Conservation (phyloP, 64 coral and sea anemone genomes). For the Pocillopora verrucosa region DNA sequence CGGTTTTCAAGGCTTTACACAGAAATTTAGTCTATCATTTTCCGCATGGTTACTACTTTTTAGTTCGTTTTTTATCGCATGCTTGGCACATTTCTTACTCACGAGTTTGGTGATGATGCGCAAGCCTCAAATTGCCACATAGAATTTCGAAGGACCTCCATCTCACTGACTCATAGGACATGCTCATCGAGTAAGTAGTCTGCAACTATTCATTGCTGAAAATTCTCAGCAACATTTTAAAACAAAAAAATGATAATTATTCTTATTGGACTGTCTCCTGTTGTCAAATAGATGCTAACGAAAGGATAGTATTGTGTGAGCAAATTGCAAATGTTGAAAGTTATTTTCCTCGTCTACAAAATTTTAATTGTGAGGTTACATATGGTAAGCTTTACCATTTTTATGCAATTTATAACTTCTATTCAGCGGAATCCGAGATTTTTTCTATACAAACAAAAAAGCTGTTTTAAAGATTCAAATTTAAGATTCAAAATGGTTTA, state of each 20-base stretch:
- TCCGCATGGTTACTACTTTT: slow-evolving; percentile 5
- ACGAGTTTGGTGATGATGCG: slow-evolving; percentile 16
- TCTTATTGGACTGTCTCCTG: not conserved
- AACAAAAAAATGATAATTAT: too few relatives aligned
- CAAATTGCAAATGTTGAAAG: too few relatives aligned
- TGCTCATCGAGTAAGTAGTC: slow-evolving; percentile 17
- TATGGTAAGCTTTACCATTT: too few relatives aligned
- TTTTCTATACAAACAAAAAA: too few relatives aligned
- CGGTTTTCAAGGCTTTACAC: not conserved
- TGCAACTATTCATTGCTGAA: not conserved
- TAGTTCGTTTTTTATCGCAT: slow-evolving; percentile 2
- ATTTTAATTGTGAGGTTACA: too few relatives aligned
- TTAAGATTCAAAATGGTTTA: too few relatives aligned
- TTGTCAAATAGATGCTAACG: too few relatives aligned
- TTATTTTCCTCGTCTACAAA: too few relatives aligned
- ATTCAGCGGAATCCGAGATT: too few relatives aligned
- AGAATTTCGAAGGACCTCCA: not conserved
- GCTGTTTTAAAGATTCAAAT: too few relatives aligned
- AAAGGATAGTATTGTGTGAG: too few relatives aligned
- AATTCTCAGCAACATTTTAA: not conserved
- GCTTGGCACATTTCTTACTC: not conserved
- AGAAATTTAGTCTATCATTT: not conserved
- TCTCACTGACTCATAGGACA: slow-evolving; percentile 12
- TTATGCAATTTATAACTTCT: too few relatives aligned
- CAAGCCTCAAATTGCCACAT: not conserved